These are phyloP conservation scores for Opisthograptis luteolata DNA, from an alignment of 2,888 invertebrate genomes.

Conservation along the genomic window DNA sequence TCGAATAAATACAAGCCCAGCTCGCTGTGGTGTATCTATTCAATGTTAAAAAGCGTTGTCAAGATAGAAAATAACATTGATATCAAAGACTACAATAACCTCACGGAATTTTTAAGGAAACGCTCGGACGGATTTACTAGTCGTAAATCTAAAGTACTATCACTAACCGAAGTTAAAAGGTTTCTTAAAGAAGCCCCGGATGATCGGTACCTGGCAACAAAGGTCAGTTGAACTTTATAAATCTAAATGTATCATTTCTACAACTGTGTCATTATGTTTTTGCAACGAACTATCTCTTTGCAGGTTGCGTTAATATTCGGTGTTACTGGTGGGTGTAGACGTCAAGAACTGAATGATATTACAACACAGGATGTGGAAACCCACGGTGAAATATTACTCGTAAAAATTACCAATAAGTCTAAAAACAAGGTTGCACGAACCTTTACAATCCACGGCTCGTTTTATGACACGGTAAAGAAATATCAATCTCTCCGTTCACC, in stretches of 20 bases:
- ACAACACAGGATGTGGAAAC: conserved; percentile 23
- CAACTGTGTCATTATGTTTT: background rate
- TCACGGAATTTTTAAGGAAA: conserved; percentile 25
- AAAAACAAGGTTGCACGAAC: conserved; percentile 29
- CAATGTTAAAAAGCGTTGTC: conserved; percentile 33
- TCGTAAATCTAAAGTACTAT: conserved; percentile 30
- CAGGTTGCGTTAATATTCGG: conserved; percentile 33
- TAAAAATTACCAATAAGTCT: conserved; percentile 16
- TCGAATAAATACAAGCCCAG: conserved; percentile 18
- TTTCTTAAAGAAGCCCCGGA: conserved; percentile 33
- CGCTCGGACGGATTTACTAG: conserved; percentile 19
- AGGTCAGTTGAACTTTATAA: conserved; percentile 13
- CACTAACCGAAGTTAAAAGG: conserved; percentile 22
- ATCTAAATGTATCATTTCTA: conserved; percentile 3
- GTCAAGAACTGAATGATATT: conserved; percentile 15
- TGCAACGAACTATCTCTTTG: conserved; percentile 5
- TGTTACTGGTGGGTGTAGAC: conserved; percentile 28
- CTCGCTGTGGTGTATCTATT: conserved; percentile 28
- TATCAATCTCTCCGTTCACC: conserved; percentile 22
- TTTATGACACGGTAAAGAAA: conserved; percentile 23
- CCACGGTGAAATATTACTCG: conserved; percentile 24
- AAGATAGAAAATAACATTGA: conserved; percentile 24
- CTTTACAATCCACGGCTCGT: conserved; percentile 16
- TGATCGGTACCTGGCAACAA: conserved; percentile 22
- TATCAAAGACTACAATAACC: conserved; percentile 22